Base-by-base conservation (phyloP, 2,888 invertebrate genomes). In the Perdita meconis region DNA sequence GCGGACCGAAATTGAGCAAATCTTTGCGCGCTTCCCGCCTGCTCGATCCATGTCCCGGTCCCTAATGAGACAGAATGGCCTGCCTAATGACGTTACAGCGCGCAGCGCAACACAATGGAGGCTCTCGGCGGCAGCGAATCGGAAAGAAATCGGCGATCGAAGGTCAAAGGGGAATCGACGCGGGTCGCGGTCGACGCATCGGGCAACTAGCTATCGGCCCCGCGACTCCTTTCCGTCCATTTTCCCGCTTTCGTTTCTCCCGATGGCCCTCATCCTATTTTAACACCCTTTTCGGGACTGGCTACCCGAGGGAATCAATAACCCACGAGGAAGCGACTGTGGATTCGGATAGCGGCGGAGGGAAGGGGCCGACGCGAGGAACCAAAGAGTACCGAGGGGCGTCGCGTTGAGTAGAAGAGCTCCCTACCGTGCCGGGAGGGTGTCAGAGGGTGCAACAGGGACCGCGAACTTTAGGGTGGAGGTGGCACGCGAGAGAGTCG, bases 241-340 rank as follows among this genome's bases (percentile, higher is more conserved):
- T 64, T 70, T 63, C 47, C 40, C 61, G 44, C 56, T 74, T 80
- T 61, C 72, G 61, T 80, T n/a, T 80, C 72, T 75, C 76, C 69
- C 66, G 64, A 80, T 74, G 66, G 63, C 64, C 68, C 73, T 65
- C 75, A 75, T 83, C 74, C 78, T 78, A 78, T 83, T 81, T 81
- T 78, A 78, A 75, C 80, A 77, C 75, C 72, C 81, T 71, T 81
- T 80, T 79, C 78, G 87, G 84, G 87, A 86, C 86, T 87, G 87
- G 88, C 89, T 89, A 91, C 89, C 91, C 90, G 85, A 87, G 91
- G 90, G 92, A 92, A 92, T 92, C 92, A 91, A 92, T 92, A 92
- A 92, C 90, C 89, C 88, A 90, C 88, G 89, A 88, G 89, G 86
- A 88, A 86, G 87, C 83, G 86, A 78, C 77, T 64, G 77, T 64